Evolutionary conservation across 2,113 vertebrate species (phyloP), one percentile per base, ranked within the genome.

Genomic region (Hystrix cristata): DNA sequence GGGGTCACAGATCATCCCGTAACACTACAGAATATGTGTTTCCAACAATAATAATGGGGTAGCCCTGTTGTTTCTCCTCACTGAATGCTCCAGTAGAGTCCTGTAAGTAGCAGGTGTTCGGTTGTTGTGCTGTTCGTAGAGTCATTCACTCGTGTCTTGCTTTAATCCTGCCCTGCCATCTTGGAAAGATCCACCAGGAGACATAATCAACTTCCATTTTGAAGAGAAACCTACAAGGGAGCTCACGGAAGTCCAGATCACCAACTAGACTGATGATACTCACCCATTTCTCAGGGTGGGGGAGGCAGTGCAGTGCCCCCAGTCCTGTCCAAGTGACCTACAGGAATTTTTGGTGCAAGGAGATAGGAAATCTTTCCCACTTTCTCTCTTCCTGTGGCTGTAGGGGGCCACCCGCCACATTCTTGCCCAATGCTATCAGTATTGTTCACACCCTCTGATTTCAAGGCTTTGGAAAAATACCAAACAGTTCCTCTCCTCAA

Each of bases 161-260:
- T 95, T 93, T 78, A 82, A 91, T 69, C 34, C 57, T 91, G 8
- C 82, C 27, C 59, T 91, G 62, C 29, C 80, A 80, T 87, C 80
- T 79, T 90, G 21, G 72, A 93, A 96, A 96, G 65, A 51, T 93
- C 48, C 48, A 5, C 65, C 31, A 65, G 55, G 43, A 84, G 55
- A 93, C n/a, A 34, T n/a, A 48, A 38, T 83, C 34, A 79, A 19
- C 2, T 59, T 96, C 1, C n/a, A 23, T 71, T 76, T 80, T 90
- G 72, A 89, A 88, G 34, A 85, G 64, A 91, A 65, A 87, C 34
- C 34, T 92, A 74, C 60, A 95, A 79, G 43, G 74, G 25, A 93
- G 87, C 76, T 88, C 67, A 38, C 92, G 51, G 48, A 93, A 55
- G 46, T 94, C 48, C 55, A 51, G 65, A 89, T 87, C 19, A 57